These are phyloP conservation scores for Dermolepida albohirtum DNA, from an alignment of 2,888 invertebrate genomes.

Conservation along the genomic window DNA sequence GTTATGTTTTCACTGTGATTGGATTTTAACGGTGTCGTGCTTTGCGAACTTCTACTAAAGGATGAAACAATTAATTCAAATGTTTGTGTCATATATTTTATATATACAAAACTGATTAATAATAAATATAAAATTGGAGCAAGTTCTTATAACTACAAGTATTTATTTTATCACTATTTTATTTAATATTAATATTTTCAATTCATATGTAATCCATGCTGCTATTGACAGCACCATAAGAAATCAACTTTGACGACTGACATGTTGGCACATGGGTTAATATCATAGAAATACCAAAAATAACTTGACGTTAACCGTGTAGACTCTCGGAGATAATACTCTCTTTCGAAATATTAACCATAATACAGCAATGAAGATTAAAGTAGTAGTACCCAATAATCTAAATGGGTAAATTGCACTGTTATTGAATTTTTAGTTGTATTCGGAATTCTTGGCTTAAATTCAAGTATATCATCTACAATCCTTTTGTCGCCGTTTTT, in stretches of 20 bases:
- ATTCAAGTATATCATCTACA: constrained; percentile 85
- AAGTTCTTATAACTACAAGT: constrained; percentile 14
- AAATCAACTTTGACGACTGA: constrained; percentile 95
- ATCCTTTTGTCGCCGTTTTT: constrained; percentile 96
- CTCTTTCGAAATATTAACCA: constrained; percentile 78
- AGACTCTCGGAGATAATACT: constrained; percentile 78
- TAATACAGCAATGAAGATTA: constrained; percentile 77
- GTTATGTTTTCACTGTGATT: too few relatives aligned
- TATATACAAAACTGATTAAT: too few relatives aligned
- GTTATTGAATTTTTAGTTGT: constrained; percentile 97
- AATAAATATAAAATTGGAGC: too few relatives aligned
- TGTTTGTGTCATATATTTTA: too few relatives aligned
- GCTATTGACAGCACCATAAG: constrained; percentile 86
- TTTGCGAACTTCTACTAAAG: too few relatives aligned
- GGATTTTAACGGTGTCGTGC: too few relatives aligned
- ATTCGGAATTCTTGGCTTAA: constrained; percentile 81
- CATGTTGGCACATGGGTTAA: constrained; percentile 90
- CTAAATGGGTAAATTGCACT: constrained; percentile 97
- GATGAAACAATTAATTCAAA: too few relatives aligned
- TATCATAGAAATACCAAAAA: constrained; percentile 87
- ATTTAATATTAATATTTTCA: constrained; percentile 67
- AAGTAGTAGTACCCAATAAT: constrained; percentile 84
- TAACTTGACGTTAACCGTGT: constrained; percentile 81
- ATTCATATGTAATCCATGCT: constrained; percentile 94
- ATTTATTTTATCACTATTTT: background rate